Conservation (phyloP, 1,140 invertebrate species). For the Heterodera carotae region DNA sequence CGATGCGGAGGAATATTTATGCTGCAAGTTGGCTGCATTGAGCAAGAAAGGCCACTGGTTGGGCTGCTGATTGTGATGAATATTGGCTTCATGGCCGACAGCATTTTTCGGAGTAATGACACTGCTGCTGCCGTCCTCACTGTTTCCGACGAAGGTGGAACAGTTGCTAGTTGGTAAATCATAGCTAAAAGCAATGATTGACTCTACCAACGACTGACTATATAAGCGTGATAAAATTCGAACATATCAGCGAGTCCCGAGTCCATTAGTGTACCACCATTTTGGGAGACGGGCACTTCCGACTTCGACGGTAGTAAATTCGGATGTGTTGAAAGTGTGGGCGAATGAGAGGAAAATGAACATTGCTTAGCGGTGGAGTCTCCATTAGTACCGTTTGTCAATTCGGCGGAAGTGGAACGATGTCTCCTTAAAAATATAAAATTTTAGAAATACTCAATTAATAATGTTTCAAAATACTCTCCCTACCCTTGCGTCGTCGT, state of each 20-base stretch:
- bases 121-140: neutral
- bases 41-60: no score
- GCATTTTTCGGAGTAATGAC: neutral
- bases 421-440: neutral
- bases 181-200: no score
- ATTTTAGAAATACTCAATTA: no score
- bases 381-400: neutral
- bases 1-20: no score
- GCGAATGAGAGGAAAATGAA: neutral
- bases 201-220: no score
- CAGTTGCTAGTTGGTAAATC: no score
- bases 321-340: neutral
- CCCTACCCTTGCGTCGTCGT: neutral
- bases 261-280: neutral
- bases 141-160: no score
- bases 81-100: no score
- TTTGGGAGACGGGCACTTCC: no score
- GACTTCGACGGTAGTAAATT: neutral
- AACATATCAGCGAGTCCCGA: neutral
- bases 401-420: neutral
- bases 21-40: no score
- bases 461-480: no score
- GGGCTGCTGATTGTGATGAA: no score
- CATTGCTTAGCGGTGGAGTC: neutral
- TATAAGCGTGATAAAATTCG: neutral